phyloP scores from a whole-genome alignment of 2,113 vertebrate species.

The Myanophis thanlyinensis region DNA sequence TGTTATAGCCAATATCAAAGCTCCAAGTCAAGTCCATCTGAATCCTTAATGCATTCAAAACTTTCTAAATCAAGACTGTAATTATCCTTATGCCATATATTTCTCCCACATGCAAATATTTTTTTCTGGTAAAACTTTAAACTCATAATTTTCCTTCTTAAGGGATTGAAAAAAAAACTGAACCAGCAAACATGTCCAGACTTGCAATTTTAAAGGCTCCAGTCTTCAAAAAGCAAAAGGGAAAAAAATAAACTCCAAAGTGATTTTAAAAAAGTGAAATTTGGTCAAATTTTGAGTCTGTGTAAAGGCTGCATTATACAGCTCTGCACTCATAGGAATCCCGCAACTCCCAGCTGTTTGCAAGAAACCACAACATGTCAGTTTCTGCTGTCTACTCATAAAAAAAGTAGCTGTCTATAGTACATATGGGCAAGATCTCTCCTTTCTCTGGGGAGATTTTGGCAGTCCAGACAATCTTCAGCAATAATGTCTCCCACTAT shows the following conservation, averaged over 20 bases:
- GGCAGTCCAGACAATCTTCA: neutral
- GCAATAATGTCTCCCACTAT: neutral
- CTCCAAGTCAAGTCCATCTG: neutral
- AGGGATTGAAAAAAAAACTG: neutral
- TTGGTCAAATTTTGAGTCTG: neutral
- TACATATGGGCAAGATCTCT: neutral
- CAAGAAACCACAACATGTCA: neutral
- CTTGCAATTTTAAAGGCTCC: neutral
- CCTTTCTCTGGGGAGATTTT: neutral
- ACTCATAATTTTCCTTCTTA: neutral
- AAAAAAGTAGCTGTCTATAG: neutral
- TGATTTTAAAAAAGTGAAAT: neutral
- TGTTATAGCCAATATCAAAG: neutral
- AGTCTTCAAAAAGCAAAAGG: neutral
- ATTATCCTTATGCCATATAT: neutral
- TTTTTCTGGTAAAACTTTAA: neutral
- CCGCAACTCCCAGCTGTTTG: neutral
- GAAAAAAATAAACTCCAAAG: neutral
- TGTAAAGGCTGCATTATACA: neutral
- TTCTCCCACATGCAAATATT: neutral
- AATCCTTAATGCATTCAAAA: neutral
- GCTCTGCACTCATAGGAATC: neutral
- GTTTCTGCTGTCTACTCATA: neutral
- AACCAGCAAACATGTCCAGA: neutral
- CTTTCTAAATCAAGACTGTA: neutral